Evolutionary conservation across 2,113 vertebrate species (phyloP).

Genomic region (Turdus rufiventris): DNA sequence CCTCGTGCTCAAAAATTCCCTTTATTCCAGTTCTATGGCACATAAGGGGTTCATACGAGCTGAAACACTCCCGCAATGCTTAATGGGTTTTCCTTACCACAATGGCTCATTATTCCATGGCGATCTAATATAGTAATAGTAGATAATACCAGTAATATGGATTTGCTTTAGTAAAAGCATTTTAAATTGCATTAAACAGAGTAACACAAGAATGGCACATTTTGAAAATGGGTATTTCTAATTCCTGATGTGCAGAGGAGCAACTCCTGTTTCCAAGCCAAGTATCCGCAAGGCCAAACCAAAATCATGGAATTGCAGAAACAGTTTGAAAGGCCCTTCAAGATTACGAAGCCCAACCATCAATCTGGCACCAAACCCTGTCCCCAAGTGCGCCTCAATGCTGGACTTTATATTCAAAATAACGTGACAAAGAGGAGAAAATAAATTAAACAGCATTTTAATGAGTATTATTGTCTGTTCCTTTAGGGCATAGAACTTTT

Average conservation of each 20-base stretch:
- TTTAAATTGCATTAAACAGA: neutral
- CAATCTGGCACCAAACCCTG: neutral
- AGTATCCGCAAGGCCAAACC: neutral
- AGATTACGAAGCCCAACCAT: neutral
- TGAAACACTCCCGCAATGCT: neutral
- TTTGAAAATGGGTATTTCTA: neutral
- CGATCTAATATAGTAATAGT: neutral
- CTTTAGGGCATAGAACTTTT: neutral
- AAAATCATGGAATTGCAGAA: neutral
- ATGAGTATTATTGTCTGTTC: neutral
- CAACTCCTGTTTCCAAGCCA: neutral
- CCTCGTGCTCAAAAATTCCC: accelerated
- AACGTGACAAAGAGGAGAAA: neutral
- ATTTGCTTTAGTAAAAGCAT: neutral
- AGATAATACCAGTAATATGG: neutral
- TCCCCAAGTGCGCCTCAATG: accelerated
- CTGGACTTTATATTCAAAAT: neutral
- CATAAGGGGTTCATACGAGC: neutral
- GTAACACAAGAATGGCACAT: neutral
- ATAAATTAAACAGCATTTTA: neutral
- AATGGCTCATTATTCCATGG: neutral
- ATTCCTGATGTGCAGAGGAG: neutral
- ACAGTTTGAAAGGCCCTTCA: neutral
- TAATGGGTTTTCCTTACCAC: neutral
- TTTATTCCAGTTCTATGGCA: neutral